These are phyloP conservation scores for Chelonoidis abingdonii DNA, from an alignment of 2,113 vertebrate genomes.

Conservation along the genomic window DNA sequence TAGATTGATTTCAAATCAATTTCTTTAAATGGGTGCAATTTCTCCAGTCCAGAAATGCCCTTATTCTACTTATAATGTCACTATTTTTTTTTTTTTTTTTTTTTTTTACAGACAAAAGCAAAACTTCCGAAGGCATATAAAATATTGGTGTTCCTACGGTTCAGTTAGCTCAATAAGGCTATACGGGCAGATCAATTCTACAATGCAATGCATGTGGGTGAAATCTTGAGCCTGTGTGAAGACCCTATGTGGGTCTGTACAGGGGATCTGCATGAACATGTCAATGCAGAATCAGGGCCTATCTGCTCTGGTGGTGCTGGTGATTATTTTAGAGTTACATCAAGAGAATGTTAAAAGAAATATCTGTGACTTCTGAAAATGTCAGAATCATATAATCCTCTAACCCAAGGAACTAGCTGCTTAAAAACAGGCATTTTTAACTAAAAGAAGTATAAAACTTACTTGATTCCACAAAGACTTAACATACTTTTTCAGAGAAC, in stretches of 20 bases:
- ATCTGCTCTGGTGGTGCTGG: neutral
- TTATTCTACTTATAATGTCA: neutral
- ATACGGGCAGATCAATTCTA: neutral
- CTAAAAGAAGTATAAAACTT: neutral
- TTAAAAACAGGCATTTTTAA: neutral
- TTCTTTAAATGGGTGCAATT: neutral
- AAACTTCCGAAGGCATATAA: neutral
- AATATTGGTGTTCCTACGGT: neutral
- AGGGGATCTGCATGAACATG: neutral
- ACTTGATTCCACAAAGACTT: neutral
- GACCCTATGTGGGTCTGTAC: neutral
- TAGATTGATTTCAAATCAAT: neutral
- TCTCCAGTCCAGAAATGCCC: neutral
- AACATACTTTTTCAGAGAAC: no score
- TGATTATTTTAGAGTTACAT: neutral
- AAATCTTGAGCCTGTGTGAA: neutral
- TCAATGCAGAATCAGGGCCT: neutral
- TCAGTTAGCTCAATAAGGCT: neutral
- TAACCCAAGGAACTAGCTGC: neutral
- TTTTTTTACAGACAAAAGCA: neutral
- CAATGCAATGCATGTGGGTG: accelerated
- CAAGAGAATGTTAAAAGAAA: neutral
- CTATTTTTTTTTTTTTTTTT: neutral
- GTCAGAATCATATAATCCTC: neutral
- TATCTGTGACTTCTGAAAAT: neutral